A percentile compares a stretch with the other conserved stretches of the same genome.
Conservation (phyloP, 2,797 vertebrate species). For the Platalea minor region DNA sequence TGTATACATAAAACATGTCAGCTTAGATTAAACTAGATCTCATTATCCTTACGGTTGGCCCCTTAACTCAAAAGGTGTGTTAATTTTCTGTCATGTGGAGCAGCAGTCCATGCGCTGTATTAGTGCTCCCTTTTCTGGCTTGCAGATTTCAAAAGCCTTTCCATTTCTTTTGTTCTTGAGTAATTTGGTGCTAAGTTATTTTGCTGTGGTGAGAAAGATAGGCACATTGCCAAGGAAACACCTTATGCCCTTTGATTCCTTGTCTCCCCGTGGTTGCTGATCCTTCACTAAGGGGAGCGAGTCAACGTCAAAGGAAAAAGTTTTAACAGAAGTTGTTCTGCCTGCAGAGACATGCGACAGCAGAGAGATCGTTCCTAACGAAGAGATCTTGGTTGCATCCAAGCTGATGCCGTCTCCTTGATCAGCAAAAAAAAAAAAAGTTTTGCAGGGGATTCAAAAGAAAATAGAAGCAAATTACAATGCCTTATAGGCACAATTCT, state of each 20-base stretch:
- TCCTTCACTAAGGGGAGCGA: not conserved
- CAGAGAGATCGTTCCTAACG: not conserved
- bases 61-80: slow-evolving; percentile 44
- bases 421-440: not conserved
- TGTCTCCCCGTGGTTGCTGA: not conserved
- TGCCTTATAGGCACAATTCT: not conserved
- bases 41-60: slow-evolving; percentile 9
- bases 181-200: slow-evolving; percentile 36
- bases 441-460: not conserved
- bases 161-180: slow-evolving; percentile 38
- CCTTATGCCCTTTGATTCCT: not conserved
- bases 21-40: slow-evolving; percentile 40
- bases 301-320: slow-evolving; percentile 25
- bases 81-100: slow-evolving; percentile 36
- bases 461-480: not conserved
- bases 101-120: not conserved
- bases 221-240: slow-evolving; percentile 23
- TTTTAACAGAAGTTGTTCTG: slow-evolving; percentile 22
- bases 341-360: not conserved
- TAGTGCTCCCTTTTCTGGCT: not conserved
- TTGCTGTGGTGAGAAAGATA: slow-evolving; percentile 2
- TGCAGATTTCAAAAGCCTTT: slow-evolving; percentile 38
- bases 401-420: not conserved
- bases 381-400: not conserved
- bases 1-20: slow-evolving; percentile 36